Evolutionary conservation across 2,113 vertebrate genomes (phyloP), one percentile per base, ranked within the genome.

Genomic region (Pollachius pollachius): DNA sequence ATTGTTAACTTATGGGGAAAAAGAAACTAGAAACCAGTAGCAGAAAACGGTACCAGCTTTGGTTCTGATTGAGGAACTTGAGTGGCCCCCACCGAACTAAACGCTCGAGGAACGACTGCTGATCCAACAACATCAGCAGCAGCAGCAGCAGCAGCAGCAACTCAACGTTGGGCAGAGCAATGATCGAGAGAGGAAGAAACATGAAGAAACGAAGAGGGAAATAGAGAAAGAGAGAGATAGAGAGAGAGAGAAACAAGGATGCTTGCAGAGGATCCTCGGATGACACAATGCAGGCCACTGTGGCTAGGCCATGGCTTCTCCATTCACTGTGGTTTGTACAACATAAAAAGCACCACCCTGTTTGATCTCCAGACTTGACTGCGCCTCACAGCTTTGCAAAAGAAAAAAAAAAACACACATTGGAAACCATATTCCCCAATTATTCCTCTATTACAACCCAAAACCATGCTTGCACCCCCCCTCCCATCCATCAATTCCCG

Each of bases 301-400:
- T 23, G 70, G 82, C 80, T 89, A 90, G 89, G 41, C 74, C 83
- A 82, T 76, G 83, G 75, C 78, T 74, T 73, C 72, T 75, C 80
- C 81, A 75, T 74, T 79, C 81, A 79, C 77, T 85, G 84, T 84
- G 82, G 84, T 84, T 78, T 82, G 81, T 48, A 70, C 65, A 83
- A 84, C 81, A 86, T 86, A 84, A 89, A 83, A 86, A 87, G 77
- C 71, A 70, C 72, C 76, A 85, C 77, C 68, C 59, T 37, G 71
- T 90, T 91, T 90, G 86, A 91, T 89, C 81, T 90, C 30, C 58
- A 73, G 54, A 79, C 81, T 81, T 85, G 76, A 90, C 86, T 85
- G 79, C 64, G 64, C 84, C 74, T 79, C 57, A 78, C 71, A 76
- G 78, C 73, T 87, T 82, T 67, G 71, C 68, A 62, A 77, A 79